Evolutionary conservation across 2,797 vertebrate genomes (phyloP), one percentile per base, ranked within the genome.

Genomic region (Enteromius fasciolatus): DNA sequence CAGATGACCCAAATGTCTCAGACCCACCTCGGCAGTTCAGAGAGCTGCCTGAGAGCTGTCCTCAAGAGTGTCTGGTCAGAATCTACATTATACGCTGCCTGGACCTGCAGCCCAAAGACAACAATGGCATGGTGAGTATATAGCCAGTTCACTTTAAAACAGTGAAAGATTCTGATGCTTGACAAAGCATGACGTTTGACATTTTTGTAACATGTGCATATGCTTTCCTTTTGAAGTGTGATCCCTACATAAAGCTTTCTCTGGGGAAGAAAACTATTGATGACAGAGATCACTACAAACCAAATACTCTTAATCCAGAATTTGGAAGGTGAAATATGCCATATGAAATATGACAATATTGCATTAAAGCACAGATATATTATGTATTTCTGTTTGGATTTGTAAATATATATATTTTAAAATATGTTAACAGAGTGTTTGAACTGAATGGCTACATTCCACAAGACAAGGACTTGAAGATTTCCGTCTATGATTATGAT

Each of bases 401-500:
- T 33, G 5, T 10, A 15, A 17, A 5, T 15, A 15, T 10, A 46
- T 14, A 46, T 18, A 17, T n/a, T 52, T 39, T 28, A 31, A 57
- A 77, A 66, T 33, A 84, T 69, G 75, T 31, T 91, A 90, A 36
- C 39, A 99, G 98, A 92, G 97, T 99, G 96, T 99, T 97, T 89
- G 98, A 99, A 92, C 92, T 98, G 91, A 96, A 90, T 23, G 98
- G 98, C 92, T 97, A 96, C 93, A 93, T 99, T 88, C 98, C 98
- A 73, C 97, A 98, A 92, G 98, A 99, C 87, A 99, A 99, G 89
- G 98, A 99, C 90, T 93, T 99, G 89, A 99, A 98, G 92, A 97
- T 99, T 90, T 96, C 95, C 0, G 91, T 99, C 61, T 99, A 97
- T 52, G 98, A 99, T 89, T 97, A 96, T 3, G 98, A 99, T 50